These are phyloP conservation scores for Macquaria ambigua DNA, from an alignment of 2,113 vertebrate genomes.

Conservation along the genomic window DNA sequence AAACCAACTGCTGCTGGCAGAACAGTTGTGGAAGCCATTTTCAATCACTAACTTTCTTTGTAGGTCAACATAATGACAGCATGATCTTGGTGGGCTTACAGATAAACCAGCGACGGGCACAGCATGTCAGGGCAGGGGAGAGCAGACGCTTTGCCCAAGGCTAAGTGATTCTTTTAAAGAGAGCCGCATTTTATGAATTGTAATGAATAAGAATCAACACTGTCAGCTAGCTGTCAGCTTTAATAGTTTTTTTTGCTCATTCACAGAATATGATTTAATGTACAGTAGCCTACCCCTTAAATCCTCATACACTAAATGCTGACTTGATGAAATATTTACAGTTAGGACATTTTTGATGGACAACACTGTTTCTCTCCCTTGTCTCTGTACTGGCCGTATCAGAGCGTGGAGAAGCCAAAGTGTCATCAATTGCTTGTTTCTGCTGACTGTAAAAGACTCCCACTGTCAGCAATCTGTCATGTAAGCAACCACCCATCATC, in stretches of 20 bases:
- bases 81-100: conserved; percentile 22
- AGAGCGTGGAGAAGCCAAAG: conserved; percentile 49
- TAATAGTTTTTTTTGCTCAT: neutral
- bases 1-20: neutral
- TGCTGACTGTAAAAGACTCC: conserved; percentile 75
- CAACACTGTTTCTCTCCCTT: conserved; percentile 14
- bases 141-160: conserved; percentile 4
- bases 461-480: conserved; percentile 78
- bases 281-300: neutral
- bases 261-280: neutral
- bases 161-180: neutral
- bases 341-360: conserved; percentile 6
- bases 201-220: neutral
- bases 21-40: conserved; percentile 38
- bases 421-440: conserved; percentile 65
- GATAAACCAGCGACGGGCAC: conserved; percentile 5
- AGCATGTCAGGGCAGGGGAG: conserved; percentile 3
- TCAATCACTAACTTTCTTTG: conserved; percentile 9
- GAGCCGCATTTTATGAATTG: neutral
- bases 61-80: conserved; percentile 17
- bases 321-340: neutral
- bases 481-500: conserved; percentile 67
- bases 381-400: conserved; percentile 36
- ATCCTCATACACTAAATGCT: neutral
- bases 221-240: neutral